Percentiles rank a stretch among this genome's conserved stretches.
phyloP scores from a whole-genome alignment of 2,797 vertebrate genomes.

The Gobio occitaniae region DNA sequence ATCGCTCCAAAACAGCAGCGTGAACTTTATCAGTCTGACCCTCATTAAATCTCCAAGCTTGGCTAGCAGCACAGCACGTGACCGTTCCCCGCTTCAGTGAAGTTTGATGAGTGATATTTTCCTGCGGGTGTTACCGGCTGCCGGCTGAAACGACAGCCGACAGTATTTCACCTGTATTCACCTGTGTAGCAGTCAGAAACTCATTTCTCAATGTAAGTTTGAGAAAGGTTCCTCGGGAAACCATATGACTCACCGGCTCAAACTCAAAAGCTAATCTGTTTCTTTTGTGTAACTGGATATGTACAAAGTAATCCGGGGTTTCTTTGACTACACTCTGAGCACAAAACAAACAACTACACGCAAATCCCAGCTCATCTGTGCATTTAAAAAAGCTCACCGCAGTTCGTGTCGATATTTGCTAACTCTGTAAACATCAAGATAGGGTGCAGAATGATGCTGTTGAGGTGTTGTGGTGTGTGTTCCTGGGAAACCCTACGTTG shows the following conservation, averaged over 20 bases:
- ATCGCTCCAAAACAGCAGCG: conserved; percentile 1
- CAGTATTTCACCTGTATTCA: not conserved
- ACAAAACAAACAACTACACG: conserved; percentile 33
- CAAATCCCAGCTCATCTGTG: conserved; percentile 21
- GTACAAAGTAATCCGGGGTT: conserved; percentile 36
- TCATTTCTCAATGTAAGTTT: conserved; percentile 6
- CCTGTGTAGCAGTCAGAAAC: conserved; percentile 2
- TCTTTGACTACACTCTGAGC: conserved; percentile 33
- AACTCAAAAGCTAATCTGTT: conserved; percentile 42
- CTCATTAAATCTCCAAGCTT: not conserved
- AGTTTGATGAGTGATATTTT: not conserved
- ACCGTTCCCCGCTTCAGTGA: not conserved
- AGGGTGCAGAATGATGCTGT: not conserved
- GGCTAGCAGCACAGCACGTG: not conserved
- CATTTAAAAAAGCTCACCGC: not conserved
- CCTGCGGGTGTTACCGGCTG: not conserved
- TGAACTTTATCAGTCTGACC: conserved; percentile 24
- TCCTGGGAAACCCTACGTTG: too few species aligned
- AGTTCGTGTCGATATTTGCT: not conserved
- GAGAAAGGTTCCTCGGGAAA: conserved; percentile 10
- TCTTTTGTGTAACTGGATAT: conserved; percentile 49
- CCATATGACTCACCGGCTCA: conserved; percentile 27
- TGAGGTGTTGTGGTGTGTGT: not conserved
- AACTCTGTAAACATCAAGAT: conserved; percentile 21
- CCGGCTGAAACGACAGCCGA: not conserved